Conservation (phyloP, 1,140 invertebrate genomes). For the Pinna nobilis region DNA sequence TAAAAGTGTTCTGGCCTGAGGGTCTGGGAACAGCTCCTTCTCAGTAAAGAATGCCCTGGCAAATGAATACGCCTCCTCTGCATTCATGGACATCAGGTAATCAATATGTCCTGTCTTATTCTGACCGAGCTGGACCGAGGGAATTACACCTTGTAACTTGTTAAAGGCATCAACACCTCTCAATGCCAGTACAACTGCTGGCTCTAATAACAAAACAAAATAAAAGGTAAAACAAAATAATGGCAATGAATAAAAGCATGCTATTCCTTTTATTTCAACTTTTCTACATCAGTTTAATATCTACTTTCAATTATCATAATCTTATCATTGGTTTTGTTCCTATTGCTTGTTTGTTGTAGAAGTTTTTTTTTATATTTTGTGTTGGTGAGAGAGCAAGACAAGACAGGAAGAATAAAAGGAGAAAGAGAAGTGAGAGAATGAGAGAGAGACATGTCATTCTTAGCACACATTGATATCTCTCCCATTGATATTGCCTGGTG, state of each 20-base stretch:
- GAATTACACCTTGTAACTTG: slow-evolving; percentile 50
- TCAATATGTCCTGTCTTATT: slow-evolving; percentile 25
- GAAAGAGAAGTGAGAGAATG: too few relatives aligned
- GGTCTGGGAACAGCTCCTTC: slow-evolving; percentile 64
- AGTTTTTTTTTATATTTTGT: too few relatives aligned
- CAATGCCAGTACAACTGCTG: slow-evolving; percentile 64
- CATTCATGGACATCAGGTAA: slow-evolving; percentile 52
- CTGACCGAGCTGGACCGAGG: slow-evolving; percentile 9
- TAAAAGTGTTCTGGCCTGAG: slow-evolving; percentile 54
- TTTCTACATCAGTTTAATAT: too few relatives aligned
- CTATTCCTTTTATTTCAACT: too few relatives aligned
- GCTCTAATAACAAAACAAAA: slow-evolving; percentile 52
- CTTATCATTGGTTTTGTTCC: too few relatives aligned
- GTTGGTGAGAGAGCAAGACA: too few relatives aligned
- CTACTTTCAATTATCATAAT: too few relatives aligned
- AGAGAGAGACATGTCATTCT: too few relatives aligned
- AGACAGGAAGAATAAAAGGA: too few relatives aligned
- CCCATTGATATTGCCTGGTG: too few relatives aligned
- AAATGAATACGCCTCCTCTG: slow-evolving; percentile 63
- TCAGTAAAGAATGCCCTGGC: slow-evolving; percentile 66
- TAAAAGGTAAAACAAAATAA: background rate
- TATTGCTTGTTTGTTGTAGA: too few relatives aligned
- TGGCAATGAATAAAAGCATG: background rate
- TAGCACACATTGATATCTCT: too few relatives aligned
- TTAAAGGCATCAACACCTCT: slow-evolving; percentile 65